Conservation (phyloP, 2,113 vertebrate species). For the Arvicanthis niloticus region DNA sequence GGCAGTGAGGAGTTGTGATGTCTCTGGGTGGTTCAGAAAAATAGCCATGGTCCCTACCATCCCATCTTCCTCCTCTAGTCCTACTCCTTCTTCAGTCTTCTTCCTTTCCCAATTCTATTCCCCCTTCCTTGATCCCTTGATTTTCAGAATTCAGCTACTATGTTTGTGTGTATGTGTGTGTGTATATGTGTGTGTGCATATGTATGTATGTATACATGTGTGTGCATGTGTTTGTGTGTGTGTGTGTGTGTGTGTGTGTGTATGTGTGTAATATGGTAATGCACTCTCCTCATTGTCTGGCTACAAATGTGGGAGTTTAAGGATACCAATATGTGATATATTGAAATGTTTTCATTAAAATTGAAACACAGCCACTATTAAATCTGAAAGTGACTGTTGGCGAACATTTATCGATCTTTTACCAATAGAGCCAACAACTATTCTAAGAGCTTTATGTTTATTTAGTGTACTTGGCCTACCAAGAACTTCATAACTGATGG, state of each 20-base stretch:
- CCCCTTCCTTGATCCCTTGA: background rate
- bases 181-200: too few relatives aligned
- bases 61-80: background rate
- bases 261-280: background rate
- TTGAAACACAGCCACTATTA: background rate
- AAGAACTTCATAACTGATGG: background rate
- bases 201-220: too few relatives aligned
- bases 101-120: background rate
- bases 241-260: background rate
- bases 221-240: too few relatives aligned
- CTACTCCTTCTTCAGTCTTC: background rate
- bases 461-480: background rate
- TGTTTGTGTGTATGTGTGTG: too few relatives aligned
- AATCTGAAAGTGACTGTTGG: slow-evolving; percentile 38
- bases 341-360: slow-evolving; percentile 56
- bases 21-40: too few relatives aligned
- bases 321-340: slow-evolving; percentile 28
- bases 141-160: slow-evolving; percentile 32
- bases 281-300: background rate
- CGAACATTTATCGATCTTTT: background rate
- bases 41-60: rapidly evolving
- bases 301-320: slow-evolving; percentile 37
- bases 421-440: background rate
- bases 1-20: rapidly evolving
- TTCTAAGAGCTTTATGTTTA: background rate